phyloP scores from a whole-genome alignment of 2,113 vertebrate species.

The Pangasianodon gigas region DNA sequence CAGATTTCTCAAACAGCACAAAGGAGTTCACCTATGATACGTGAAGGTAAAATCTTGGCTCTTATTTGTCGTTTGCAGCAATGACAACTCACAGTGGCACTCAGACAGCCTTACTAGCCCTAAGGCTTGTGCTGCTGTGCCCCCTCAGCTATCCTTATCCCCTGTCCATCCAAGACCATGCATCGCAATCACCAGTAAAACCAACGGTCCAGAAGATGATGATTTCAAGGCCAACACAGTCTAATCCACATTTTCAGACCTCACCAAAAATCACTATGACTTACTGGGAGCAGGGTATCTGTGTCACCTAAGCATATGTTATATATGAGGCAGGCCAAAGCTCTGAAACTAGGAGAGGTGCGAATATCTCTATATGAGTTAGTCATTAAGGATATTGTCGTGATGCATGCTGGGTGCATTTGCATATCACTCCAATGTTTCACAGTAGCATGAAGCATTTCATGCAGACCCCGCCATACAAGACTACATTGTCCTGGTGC shows the following conservation, averaged over 20 bases:
- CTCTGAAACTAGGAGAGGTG: not conserved
- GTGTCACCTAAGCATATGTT: not conserved
- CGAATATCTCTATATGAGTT: constrained; percentile 41
- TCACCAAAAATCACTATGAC: not conserved
- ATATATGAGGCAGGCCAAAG: constrained; percentile 12
- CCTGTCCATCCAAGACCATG: not conserved
- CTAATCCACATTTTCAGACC: not conserved
- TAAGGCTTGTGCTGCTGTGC: not conserved
- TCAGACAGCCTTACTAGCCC: constrained; percentile 7
- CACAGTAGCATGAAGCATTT: constrained; percentile 4
- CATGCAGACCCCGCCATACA: constrained; percentile 31
- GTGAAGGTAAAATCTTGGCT: constrained; percentile 50
- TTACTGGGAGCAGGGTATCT: not conserved
- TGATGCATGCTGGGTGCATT: constrained; percentile 56
- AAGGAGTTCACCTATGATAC: constrained; percentile 37
- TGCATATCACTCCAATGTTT: constrained; percentile 60
- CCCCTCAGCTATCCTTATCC: not conserved
- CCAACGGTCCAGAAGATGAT: not conserved
- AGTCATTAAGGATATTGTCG: constrained; percentile 57
- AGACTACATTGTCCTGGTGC: not conserved
- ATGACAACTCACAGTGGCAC: not conserved
- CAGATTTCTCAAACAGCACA: constrained; percentile 33
- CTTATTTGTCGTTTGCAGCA: constrained; percentile 32
- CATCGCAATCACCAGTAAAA: not conserved
- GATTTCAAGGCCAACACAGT: not conserved